Percentiles rank a stretch among this genome's conserved stretches.
These are phyloP conservation scores for Drosophila chauvacae DNA, from an alignment of 1,140 invertebrate species.

Conservation along the genomic window DNA sequence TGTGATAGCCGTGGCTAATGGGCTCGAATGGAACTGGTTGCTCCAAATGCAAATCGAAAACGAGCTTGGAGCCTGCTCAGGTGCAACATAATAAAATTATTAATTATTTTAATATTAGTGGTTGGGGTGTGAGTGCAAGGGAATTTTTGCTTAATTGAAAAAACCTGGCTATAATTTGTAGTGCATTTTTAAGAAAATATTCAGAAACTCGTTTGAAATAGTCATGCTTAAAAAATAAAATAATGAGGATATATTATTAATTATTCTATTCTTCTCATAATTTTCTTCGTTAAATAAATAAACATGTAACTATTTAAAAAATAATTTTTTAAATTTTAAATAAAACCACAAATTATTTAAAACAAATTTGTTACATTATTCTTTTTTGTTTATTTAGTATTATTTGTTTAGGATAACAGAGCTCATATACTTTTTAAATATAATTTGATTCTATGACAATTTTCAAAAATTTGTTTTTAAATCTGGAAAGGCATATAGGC, in stretches of 20 bases:
- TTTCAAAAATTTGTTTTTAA: neutral
- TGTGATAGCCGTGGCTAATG: conserved; percentile 32
- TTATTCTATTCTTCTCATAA: too few relatives aligned
- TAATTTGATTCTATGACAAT: too few relatives aligned
- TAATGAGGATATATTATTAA: too few relatives aligned
- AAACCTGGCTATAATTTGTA: neutral
- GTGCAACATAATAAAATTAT: conserved; percentile 18
- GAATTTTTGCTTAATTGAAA: neutral
- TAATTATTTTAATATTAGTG: conserved; percentile 8
- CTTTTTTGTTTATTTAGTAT: too few relatives aligned
- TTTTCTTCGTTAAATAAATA: too few relatives aligned
- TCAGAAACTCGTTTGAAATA: neutral
- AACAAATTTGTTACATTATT: neutral
- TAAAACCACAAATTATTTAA: neutral
- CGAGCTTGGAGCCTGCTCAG: neutral
- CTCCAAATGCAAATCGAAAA: conserved; percentile 18
- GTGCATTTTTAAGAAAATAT: neutral
- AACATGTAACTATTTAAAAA: too few relatives aligned
- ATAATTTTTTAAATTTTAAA: neutral
- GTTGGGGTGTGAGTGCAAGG: neutral
- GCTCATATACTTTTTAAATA: too few relatives aligned
- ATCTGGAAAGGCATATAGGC: neutral
- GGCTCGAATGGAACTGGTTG: conserved; percentile 30
- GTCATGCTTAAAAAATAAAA: too few relatives aligned
- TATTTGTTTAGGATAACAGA: too few relatives aligned